Conservation (phyloP, 2,888 invertebrate species). For the Chalcosyrphus nemorum region DNA sequence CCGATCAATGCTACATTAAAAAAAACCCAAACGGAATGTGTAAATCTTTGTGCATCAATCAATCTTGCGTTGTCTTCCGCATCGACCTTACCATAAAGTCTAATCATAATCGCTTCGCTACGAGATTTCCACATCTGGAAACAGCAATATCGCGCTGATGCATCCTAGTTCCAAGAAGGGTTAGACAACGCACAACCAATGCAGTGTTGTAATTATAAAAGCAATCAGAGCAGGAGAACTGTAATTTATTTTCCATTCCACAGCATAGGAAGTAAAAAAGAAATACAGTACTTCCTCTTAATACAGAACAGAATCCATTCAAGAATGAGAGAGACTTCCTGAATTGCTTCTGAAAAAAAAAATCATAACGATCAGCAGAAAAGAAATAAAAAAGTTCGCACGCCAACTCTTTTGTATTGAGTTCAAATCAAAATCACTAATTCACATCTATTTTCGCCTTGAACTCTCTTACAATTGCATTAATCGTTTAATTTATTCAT, state of each 20-base stretch:
- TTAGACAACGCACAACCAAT: conserved; percentile 27
- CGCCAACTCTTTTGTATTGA: conserved; percentile 31
- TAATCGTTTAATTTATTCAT: conserved; percentile 13
- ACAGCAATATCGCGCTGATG: conserved; percentile 34
- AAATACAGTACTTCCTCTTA: no score
- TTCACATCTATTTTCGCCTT: background rate
- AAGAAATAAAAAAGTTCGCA: conserved; percentile 4
- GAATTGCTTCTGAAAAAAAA: background rate
- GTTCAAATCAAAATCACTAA: background rate
- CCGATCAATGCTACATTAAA: conserved; percentile 8
- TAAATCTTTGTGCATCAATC: conserved; percentile 41
- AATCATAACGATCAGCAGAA: background rate
- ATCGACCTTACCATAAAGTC: conserved; percentile 32
- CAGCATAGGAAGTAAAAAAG: background rate
- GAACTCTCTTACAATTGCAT: background rate
- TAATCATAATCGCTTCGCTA: conserved; percentile 44
- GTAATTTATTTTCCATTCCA: background rate
- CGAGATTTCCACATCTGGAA: conserved; percentile 50
- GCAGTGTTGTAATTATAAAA: background rate
- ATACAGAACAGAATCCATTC: no score
- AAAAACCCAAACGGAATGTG: background rate
- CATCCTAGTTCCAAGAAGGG: conserved; percentile 20
- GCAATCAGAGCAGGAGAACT: background rate
- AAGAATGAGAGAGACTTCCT: background rate
- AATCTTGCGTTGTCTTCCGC: conserved; percentile 61